Conservation (phyloP, 2,888 invertebrate species). For the Drosophila ezoana region DNA sequence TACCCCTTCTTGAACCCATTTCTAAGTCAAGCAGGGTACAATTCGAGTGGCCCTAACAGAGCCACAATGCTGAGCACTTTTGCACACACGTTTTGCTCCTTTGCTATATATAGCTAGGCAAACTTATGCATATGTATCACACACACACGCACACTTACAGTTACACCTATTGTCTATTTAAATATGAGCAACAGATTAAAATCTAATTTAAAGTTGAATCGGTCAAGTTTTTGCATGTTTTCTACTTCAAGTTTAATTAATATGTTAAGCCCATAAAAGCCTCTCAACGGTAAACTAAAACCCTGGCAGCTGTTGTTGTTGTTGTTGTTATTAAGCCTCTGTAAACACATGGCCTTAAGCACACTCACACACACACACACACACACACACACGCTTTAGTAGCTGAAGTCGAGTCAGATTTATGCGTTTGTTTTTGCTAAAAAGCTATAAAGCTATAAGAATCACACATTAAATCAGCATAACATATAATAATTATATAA, state of each 20-base stretch:
- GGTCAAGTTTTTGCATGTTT: conserved; percentile 46
- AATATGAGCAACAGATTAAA: conserved; percentile 79
- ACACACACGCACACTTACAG: conserved; percentile 15
- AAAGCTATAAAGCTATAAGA: conserved; percentile 36
- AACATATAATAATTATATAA: conserved; percentile 32
- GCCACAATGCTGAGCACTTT: conserved; percentile 11
- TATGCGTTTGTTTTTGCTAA: conserved; percentile 21
- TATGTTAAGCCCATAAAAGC: conserved; percentile 72
- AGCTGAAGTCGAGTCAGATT: conserved; percentile 17
- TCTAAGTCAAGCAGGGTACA: conserved; percentile 1
- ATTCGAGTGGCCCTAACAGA: background rate
- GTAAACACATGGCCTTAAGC: conserved; percentile 35
- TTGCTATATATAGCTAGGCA: conserved; percentile 1
- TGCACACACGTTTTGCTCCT: conserved; percentile 4
- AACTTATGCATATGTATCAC: background rate
- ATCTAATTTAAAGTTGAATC: conserved; percentile 74
- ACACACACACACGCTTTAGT: conserved; percentile 17
- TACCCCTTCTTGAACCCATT: background rate
- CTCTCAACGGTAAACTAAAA: conserved; percentile 59
- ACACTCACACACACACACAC: conserved; percentile 18
- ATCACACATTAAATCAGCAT: conserved; percentile 25
- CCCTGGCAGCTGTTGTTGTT: conserved; percentile 6
- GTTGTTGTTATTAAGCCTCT: conserved; percentile 18
- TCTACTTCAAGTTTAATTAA: conserved; percentile 76
- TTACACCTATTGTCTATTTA: conserved; percentile 46